Base-by-base conservation (phyloP, 2,113 vertebrate species). In the Galbula dea region DNA sequence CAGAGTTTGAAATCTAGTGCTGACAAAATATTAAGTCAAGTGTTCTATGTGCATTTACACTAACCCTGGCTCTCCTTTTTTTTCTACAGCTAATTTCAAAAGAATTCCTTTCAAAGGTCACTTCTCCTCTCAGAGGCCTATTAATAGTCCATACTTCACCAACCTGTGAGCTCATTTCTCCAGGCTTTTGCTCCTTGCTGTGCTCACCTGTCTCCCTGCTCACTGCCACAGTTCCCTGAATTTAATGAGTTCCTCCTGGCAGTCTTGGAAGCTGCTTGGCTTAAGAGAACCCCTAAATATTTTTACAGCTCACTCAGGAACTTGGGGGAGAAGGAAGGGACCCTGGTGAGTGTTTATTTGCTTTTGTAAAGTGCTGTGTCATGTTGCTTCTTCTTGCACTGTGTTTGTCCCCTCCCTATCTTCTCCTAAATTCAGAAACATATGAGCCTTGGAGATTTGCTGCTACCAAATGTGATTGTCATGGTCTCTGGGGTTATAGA, bases 201-300 rank as follows among this genome's bases (percentile, higher is more conserved):
- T 55, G 71, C 14, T 94, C 51, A 87, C 71, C 75, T 77, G 43
- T 77, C 74, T 37, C 71, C 59, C 43, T 39, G 76, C 82, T 89
- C 67, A 49, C 27, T 86, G 63, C 34, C 68, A 89, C 63, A 85
- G 63, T 46, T 87, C 72, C 22, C 48, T 74, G 78, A 59, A 54
- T 94, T 94, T 94, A 95, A 96, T 88, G 75, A 94, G 91, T n/a
- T n/a, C n/a, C 48, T 87, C 51, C 37, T 88, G 51, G 43, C 43
- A 55, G 51, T 63, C 69, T 67, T 89, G 48, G 74, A 89, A 89
- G 75, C 51, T 65, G 46, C 37, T 67, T 36, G 30, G 49, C 48
- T 48, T 72, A 41, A 88, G 19, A 86, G 46, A 73, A 51, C 21
- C 27, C 62, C 49, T 90, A 85, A 91, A 90, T 85, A 27, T 63